These are phyloP conservation scores for rabbit (Oryctolagus cuniculus) DNA, from an alignment of 2,113 vertebrate genomes.

Conservation along the genomic window mOryCun1.1 NC_091440.1:51763001-51763500, in stretches of 20 bases:
- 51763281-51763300: constrained; percentile 36
- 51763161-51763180: constrained; percentile 62
- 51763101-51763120: constrained; percentile 74
- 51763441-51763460: constrained; percentile 25
- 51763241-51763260: background rate
- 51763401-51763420: background rate
- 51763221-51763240: constrained; percentile 41
- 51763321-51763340: constrained; percentile 12
- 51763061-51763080: constrained; percentile 64
- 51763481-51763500: background rate
- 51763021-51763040: constrained; percentile 14
- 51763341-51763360: constrained; percentile 22
- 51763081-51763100: constrained; percentile 71
- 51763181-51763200: constrained; percentile 42
- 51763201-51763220: constrained; percentile 68
- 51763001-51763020: background rate
- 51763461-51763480: background rate
- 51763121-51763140: constrained; percentile 52
- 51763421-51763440: constrained; percentile 3
- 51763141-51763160: constrained; percentile 73
- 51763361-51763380: background rate
- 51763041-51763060: constrained; percentile 58
- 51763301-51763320: background rate
- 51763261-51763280: constrained; percentile 44
- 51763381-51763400: constrained; percentile 14